Evolutionary conservation across 2,888 invertebrate species (phyloP).

Genomic region (Nyleta sp.): DNA sequence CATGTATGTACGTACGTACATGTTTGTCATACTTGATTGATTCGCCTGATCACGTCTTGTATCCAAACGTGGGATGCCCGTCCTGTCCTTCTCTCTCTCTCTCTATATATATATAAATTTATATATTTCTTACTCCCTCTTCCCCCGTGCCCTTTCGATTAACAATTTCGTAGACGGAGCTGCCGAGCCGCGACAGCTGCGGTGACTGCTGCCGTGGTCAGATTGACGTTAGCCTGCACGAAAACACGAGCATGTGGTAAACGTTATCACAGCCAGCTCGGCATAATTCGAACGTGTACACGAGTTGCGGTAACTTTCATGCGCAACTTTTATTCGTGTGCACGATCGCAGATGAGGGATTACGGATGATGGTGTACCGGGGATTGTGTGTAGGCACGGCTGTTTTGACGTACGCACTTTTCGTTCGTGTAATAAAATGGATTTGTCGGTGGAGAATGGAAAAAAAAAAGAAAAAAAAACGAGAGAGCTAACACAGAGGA

Average conservation of each 20-base stretch:
- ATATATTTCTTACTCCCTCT: no score
- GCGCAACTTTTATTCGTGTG: neutral
- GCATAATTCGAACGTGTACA: neutral
- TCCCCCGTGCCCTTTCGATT: neutral
- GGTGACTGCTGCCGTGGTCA: conserved; percentile 13
- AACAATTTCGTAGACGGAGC: no score
- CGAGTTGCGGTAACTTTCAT: neutral
- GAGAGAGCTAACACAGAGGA: no score
- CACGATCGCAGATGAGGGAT: conserved; percentile 1
- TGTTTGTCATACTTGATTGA: conserved; percentile 26
- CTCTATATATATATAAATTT: no score
- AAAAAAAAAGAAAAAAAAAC: neutral
- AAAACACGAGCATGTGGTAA: no score
- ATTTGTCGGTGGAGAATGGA: neutral
- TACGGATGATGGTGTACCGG: neutral
- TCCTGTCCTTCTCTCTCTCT: conserved; percentile 36
- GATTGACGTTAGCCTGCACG: no score
- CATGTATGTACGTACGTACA: neutral
- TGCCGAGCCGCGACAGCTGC: conserved; percentile 5
- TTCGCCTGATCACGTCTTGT: conserved; percentile 12
- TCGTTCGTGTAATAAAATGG: conserved; percentile 1
- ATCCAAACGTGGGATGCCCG: conserved; percentile 12
- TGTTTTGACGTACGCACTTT: neutral
- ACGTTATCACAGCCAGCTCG: conserved; percentile 2
- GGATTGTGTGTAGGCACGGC: neutral